Percentiles rank a stretch among this genome's conserved stretches.
Evolutionary conservation across 2,797 vertebrate species (phyloP).

Genomic region (Clangula hyemalis): DNA sequence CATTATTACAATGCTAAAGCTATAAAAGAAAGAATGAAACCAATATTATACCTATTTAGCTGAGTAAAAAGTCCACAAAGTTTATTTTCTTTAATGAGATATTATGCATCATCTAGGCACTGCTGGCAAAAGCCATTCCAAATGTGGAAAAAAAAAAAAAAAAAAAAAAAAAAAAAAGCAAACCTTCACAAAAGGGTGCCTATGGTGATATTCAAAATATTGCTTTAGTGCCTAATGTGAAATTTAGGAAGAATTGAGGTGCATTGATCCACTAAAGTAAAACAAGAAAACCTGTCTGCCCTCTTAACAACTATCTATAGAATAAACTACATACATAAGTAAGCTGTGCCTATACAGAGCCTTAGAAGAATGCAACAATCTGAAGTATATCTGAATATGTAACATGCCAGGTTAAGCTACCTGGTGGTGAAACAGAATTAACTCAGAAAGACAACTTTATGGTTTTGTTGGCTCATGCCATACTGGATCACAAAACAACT

Average conservation of each 20-base stretch:
- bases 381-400: not conserved
- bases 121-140: not conserved
- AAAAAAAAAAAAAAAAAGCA: not conserved
- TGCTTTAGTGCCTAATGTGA: not conserved
- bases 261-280: not conserved
- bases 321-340: not conserved
- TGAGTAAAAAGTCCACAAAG: not conserved
- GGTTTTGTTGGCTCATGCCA: not conserved
- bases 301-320: not conserved
- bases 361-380: not conserved
- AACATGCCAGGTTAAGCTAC: not conserved
- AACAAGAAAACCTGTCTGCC: not conserved
- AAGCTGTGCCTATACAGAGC: not conserved
- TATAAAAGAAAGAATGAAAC: slow-evolving; percentile 1
- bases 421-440: not conserved
- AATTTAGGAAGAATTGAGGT: not conserved
- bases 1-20: not conserved
- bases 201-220: not conserved
- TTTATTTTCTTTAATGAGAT: not conserved
- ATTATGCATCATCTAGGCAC: not conserved
- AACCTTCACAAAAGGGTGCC: not conserved
- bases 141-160: not conserved
- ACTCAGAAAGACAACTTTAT: not conserved
- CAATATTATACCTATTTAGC: not conserved
- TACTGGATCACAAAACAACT: not conserved